Evolutionary conservation across 2,888 invertebrate genomes (phyloP), one percentile per base, ranked within the genome.

Genomic region (Eubasilissa splendida): DNA sequence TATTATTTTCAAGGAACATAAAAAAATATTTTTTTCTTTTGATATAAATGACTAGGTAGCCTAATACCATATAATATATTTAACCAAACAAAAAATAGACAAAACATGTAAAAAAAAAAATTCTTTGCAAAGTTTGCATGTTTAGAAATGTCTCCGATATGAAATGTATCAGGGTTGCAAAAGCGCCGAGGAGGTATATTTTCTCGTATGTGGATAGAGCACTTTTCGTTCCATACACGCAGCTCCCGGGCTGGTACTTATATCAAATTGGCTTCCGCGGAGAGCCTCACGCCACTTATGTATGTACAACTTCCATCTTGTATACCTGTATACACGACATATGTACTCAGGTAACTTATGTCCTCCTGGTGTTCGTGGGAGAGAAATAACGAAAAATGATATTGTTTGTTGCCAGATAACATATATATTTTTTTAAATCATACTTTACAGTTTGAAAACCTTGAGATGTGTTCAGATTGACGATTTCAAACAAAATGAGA

Each of bases 181-280:
- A 54, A 56, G 73, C 73, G 54, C n/a, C 59, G 73, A 73, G 79
- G 71, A 78, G 70, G 78, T 71, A 31, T 50, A 52, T 52, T 52
- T 68, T 50, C 68, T 50, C 68, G 14, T n/a, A 78, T 60, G 65
- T 59, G 74, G 53, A 74, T 65, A 65, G 74, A 79, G 79, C 79
- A 79, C 79, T 79, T 73, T 71, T 79, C 63, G 71, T 58, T 77
- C 77, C 77, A 70, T 74, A 52, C 73, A 79, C 79, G 79, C 79
- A 79, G 73, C 54, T 74, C 74, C 54, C 70, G 58, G 58, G 68
- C 76, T 59, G 53, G 63, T 82, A 79, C 80, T 79, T 75, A 80
- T 71, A 56, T 71, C 80, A 81, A 83, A 83, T 83, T 83, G 83
- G 83, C 83, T 83, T 83, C 81, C 81, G 81, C 65, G 68, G 81